These are phyloP conservation scores for Xiphorhynchus erythropygius DNA, from an alignment of 2,797 vertebrate species.

Conservation along the genomic window DNA sequence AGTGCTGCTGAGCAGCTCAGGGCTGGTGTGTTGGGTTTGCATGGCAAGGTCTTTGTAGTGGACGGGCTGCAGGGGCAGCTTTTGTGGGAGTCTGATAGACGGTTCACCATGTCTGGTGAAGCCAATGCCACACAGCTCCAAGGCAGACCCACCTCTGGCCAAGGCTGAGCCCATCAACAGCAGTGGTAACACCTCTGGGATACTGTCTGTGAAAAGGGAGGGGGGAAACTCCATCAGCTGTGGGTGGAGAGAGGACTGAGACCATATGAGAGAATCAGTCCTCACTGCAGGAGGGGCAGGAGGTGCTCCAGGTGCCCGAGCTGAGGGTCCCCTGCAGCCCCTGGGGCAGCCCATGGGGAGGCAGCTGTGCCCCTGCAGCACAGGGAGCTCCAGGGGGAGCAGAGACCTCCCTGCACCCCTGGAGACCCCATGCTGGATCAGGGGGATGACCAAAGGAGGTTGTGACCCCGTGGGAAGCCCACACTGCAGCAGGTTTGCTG, in stretches of 20 bases:
- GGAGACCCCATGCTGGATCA: background rate
- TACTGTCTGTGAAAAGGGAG: background rate
- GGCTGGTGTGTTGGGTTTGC: background rate
- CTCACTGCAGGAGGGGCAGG: background rate
- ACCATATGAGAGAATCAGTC: background rate
- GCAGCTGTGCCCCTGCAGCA: background rate
- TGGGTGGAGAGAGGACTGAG: too few relatives aligned
- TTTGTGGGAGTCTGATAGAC: background rate
- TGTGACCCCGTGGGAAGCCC: background rate
- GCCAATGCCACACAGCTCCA: rapidly evolving
- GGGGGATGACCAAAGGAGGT: background rate
- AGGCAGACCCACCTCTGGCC: rapidly evolving
- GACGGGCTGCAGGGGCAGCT: background rate
- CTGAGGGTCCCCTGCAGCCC: background rate
- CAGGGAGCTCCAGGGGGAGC: background rate
- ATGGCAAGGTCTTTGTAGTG: background rate
- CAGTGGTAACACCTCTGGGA: background rate
- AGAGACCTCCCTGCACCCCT: background rate
- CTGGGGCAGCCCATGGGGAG: background rate
- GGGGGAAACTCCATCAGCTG: background rate
- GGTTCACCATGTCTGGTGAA: rapidly evolving
- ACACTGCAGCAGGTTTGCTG: background rate
- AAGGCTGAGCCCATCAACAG: background rate
- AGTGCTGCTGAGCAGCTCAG: background rate
- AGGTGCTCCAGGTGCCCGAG: background rate